Evolutionary conservation across 1,140 invertebrate species (phyloP).

Genomic region (Palaemon carinicauda): DNA sequence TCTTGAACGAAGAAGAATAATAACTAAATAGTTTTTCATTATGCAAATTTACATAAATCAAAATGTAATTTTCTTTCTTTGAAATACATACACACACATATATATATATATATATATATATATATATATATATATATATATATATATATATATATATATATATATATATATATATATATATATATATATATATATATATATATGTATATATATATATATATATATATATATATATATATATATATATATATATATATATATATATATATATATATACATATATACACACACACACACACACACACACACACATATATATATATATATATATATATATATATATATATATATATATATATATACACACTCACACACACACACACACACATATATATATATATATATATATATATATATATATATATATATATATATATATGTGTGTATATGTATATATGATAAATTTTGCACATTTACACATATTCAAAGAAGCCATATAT

Average conservation of each 20-base stretch:
- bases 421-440: background rate
- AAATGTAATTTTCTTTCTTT: too few relatives aligned
- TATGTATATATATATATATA: background rate
- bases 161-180: slow-evolving; percentile 9
- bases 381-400: slow-evolving; percentile 6
- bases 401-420: slow-evolving; percentile 9
- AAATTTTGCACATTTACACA: too few relatives aligned
- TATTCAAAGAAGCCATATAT: too few relatives aligned
- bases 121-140: background rate
- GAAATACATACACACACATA: background rate
- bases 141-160: slow-evolving; percentile 4
- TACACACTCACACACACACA: background rate
- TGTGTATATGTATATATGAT: background rate
- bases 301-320: background rate
- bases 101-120: slow-evolving; percentile 9
- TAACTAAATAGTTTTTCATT: too few relatives aligned
- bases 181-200: background rate
- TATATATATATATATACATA: slow-evolving; percentile 1
- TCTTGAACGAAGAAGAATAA: too few relatives aligned
- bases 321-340: slow-evolving; percentile 13
- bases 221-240: background rate
- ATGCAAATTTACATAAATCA: too few relatives aligned
- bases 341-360: slow-evolving; percentile 2
- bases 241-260: slow-evolving; percentile 3
- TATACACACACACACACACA: background rate